Base-by-base conservation (phyloP, 2,797 vertebrate genomes). In the Octomys mimax region DNA sequence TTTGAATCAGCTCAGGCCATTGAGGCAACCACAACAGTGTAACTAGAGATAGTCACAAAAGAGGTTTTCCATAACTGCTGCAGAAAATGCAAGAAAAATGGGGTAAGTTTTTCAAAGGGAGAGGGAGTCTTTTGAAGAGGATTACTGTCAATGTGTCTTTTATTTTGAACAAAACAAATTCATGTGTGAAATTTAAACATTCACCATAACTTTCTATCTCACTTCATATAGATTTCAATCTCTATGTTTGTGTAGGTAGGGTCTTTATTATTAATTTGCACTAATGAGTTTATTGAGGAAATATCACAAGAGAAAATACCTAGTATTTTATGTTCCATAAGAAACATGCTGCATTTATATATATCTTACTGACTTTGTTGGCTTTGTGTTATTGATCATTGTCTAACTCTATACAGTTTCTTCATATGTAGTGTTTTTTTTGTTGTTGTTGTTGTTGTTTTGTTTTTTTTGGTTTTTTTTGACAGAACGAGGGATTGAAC, bases 201-300 rank as follows among this genome's bases (percentile, higher is more conserved):
- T 31, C 73, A 49, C 4, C 14, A 49, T 49, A 49, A 77, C 7
- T 49, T 49, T 49, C 26, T 31, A 13, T 77, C 73, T 49, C 14
- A 77, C 42, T 46, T 46, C 42, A 66, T 66, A 49, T 49, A 84
- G 14, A 57, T 57, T 57, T 57, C 54, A 57, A 54, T 54, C 49
- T 66, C n/a, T 49, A 84, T 31, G 13, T 39, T 49, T 93, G 5
- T 70, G 0, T 73, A 77, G 19, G 2, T 64, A 70, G 42, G 33
- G 11, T 89, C 31, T 95, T 6, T 80, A 54, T 52, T 92, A 22
- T 83, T 92, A 83, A 66, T 39, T 12, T 97, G 36, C 66, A 85
- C 0, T 0, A 95, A 0, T 10, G 96, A 95, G 80, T 22, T 97
- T 28, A 36, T 97, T 36, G 92, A 95, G 92, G 96, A 97, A 95